phyloP scores from a whole-genome alignment of 2,888 invertebrate genomes.

The Anoplius nigerrimus region DNA sequence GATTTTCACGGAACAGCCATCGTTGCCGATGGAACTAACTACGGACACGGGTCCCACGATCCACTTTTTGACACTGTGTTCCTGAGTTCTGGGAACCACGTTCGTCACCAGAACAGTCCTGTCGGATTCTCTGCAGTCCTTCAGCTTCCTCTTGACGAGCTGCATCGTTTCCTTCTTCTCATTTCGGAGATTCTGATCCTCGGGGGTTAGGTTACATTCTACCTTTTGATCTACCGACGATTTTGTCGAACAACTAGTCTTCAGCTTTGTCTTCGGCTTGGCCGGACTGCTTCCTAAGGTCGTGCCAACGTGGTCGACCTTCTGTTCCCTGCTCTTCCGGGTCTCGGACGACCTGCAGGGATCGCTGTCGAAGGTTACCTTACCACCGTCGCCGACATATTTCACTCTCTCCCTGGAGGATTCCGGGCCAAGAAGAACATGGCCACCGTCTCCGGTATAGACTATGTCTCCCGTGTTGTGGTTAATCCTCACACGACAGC shows the following conservation, averaged over 20 bases:
- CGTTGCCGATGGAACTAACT: slow-evolving; percentile 9
- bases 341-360: background rate
- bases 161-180: background rate
- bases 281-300: background rate
- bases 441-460: slow-evolving; percentile 67
- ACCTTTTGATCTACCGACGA: background rate
- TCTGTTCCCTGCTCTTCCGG: background rate
- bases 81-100: slow-evolving; percentile 1
- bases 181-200: background rate
- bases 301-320: too few relatives aligned
- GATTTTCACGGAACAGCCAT: slow-evolving; percentile 15
- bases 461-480: slow-evolving; percentile 63
- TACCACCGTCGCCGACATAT: slow-evolving; percentile 64
- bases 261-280: background rate
- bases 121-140: slow-evolving; percentile 7
- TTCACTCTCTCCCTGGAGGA: slow-evolving; percentile 54
- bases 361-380: slow-evolving; percentile 32
- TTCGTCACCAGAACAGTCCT: slow-evolving; percentile 1
- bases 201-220: background rate
- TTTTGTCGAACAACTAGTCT: background rate
- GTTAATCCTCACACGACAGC: slow-evolving; percentile 59
- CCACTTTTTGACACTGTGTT: slow-evolving; percentile 27
- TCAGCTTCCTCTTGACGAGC: background rate
- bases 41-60: slow-evolving; percentile 22
- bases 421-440: slow-evolving; percentile 57